Conservation (phyloP, 2,888 invertebrate species). For the Chesias legatella region DNA sequence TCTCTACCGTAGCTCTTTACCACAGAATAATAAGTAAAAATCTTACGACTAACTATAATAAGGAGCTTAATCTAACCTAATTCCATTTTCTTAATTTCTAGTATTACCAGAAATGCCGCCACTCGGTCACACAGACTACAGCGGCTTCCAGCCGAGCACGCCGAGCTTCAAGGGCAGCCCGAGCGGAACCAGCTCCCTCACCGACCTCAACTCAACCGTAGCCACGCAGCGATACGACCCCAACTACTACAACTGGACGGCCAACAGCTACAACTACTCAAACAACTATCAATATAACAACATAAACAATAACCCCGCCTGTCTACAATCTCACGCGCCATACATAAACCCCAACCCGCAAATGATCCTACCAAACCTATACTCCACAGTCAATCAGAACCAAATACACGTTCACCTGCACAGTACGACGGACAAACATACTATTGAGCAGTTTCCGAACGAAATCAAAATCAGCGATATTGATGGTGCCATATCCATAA, state of each 20-base stretch:
- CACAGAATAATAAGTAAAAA: no score
- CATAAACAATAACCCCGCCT: slow-evolving; percentile 75
- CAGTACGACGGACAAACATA: slow-evolving; percentile 83
- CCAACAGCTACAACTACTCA: slow-evolving; percentile 82
- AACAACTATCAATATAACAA: slow-evolving; percentile 87
- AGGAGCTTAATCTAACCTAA: not conserved
- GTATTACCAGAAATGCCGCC: slow-evolving; percentile 80
- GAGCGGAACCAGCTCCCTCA: slow-evolving; percentile 58
- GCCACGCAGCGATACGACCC: slow-evolving; percentile 72
- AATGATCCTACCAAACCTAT: slow-evolving; percentile 89
- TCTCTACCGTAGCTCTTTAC: no score
- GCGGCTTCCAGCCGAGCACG: slow-evolving; percentile 59
- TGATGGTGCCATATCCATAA: slow-evolving; percentile 79
- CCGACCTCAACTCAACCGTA: slow-evolving; percentile 64
- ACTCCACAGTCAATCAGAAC: slow-evolving; percentile 92
- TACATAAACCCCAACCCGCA: slow-evolving; percentile 83
- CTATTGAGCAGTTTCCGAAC: slow-evolving; percentile 83
- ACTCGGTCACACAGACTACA: slow-evolving; percentile 65
- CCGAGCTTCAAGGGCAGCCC: slow-evolving; percentile 67
- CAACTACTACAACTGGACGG: slow-evolving; percentile 81
- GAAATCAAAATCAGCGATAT: slow-evolving; percentile 83
- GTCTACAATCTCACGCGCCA: slow-evolving; percentile 78
- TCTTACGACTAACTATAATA: no score
- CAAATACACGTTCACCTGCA: slow-evolving; percentile 92
- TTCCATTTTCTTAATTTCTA: slow-evolving; percentile 37